These are phyloP conservation scores for Gymnarchus niloticus DNA, from an alignment of 2,113 vertebrate genomes.

Conservation along the genomic window DNA sequence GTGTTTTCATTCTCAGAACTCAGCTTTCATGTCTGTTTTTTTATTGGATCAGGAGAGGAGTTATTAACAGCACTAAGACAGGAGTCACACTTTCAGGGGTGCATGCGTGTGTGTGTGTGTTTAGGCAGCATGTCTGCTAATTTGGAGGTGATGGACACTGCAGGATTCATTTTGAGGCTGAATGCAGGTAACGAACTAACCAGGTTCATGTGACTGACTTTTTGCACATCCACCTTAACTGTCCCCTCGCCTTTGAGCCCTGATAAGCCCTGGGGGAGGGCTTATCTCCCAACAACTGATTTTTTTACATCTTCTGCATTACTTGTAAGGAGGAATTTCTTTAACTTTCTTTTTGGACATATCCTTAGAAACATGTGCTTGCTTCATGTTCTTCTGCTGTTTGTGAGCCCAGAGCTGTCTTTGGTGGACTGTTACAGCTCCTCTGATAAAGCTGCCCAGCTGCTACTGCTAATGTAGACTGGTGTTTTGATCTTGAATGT, in stretches of 20 bases:
- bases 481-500: slow-evolving; percentile 31
- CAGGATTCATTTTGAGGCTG: background rate
- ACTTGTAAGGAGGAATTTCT: slow-evolving; percentile 60
- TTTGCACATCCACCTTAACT: slow-evolving; percentile 18
- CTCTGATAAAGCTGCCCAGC: slow-evolving; percentile 48
- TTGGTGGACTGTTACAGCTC: slow-evolving; percentile 51
- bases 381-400: slow-evolving; percentile 19
- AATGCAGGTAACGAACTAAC: slow-evolving; percentile 41
- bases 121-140: background rate
- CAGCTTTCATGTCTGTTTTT: background rate
- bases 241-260: too few relatives aligned
- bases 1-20: background rate
- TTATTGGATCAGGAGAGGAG: background rate
- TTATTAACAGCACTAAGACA: slow-evolving; percentile 31
- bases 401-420: slow-evolving; percentile 37
- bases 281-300: slow-evolving; percentile 63
- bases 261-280: too few relatives aligned
- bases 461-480: slow-evolving; percentile 31
- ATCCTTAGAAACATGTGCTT: slow-evolving; percentile 55
- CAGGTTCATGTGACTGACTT: slow-evolving; percentile 45
- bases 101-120: background rate
- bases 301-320: slow-evolving; percentile 65
- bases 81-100: background rate
- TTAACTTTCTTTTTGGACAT: slow-evolving; percentile 64
- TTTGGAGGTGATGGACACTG: background rate